These are phyloP conservation scores for Chymomyza fuscimana DNA, from an alignment of 2,888 invertebrate genomes.

Conservation along the genomic window DNA sequence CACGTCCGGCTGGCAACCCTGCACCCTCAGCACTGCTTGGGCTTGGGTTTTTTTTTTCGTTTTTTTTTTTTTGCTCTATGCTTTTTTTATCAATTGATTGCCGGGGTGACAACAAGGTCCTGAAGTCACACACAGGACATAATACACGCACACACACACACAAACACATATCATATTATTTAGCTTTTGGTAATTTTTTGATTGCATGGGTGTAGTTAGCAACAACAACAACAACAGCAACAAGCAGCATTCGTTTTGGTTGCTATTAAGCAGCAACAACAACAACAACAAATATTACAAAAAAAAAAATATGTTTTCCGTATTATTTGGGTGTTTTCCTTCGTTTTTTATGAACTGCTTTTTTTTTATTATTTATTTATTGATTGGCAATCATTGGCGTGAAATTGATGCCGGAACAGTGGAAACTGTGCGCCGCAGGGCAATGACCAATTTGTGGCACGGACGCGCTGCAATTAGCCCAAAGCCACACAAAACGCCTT, in stretches of 20 bases:
- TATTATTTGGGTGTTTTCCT: conserved; percentile 1
- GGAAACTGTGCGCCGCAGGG: conserved; percentile 10
- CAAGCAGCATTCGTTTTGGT: conserved; percentile 4
- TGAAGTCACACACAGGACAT: conserved; percentile 18
- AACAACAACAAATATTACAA: background rate
- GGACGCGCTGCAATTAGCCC: conserved; percentile 48
- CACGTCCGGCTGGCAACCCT: conserved; percentile 30
- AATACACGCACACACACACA: conserved; percentile 24
- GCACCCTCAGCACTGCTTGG: conserved; percentile 18
- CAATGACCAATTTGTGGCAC: background rate
- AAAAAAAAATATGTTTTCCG: conserved; percentile 31
- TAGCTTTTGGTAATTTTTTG: conserved; percentile 62
- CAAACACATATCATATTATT: conserved; percentile 39
- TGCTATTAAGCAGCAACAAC: conserved; percentile 13
- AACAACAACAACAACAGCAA: conserved; percentile 35
- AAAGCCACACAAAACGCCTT: conserved; percentile 25
- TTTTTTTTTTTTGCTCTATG: background rate
- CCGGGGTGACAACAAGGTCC: conserved; percentile 63
- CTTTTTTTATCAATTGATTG: conserved; percentile 67
- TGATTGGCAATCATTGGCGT: conserved; percentile 67
- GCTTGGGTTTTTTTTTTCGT: background rate
- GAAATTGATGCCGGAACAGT: conserved; percentile 50
- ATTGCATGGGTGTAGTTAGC: conserved; percentile 58
- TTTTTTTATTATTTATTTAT: conserved; percentile 49
- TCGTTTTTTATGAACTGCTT: conserved; percentile 6